phyloP scores from a whole-genome alignment of 2,797 vertebrate species.

The Acropternis orthonyx region DNA sequence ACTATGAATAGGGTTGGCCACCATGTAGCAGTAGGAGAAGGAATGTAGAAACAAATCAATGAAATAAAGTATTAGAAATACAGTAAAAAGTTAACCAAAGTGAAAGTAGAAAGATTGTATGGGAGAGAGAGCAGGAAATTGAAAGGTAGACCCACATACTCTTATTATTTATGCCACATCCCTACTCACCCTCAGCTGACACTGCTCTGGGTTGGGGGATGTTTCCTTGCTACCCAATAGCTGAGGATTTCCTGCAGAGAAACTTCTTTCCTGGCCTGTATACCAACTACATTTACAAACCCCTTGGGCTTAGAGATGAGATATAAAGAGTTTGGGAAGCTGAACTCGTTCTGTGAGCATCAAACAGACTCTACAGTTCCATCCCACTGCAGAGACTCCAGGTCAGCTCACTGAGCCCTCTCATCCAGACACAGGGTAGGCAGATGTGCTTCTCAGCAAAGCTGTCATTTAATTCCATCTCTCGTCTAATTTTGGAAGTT shows the following conservation, averaged over 20 bases:
- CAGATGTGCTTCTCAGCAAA: background rate
- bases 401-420: too few relatives aligned
- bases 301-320: background rate
- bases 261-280: background rate
- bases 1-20: background rate
- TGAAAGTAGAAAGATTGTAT: background rate
- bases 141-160: accelerated
- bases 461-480: background rate
- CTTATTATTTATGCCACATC: background rate
- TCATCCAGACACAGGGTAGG: background rate
- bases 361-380: background rate
- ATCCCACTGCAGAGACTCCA: too few relatives aligned
- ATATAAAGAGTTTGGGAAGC: background rate
- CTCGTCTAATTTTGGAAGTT: background rate
- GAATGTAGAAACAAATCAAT: background rate
- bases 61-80: constrained; percentile 2
- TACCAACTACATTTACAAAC: background rate
- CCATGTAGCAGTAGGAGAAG: background rate
- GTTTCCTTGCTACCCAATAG: background rate
- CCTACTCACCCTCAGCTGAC: background rate
- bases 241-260: background rate
- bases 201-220: background rate
- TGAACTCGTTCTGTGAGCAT: background rate
- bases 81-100: background rate
- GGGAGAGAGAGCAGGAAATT: background rate